A percentile compares a stretch with the other conserved stretches of the same genome.
phyloP scores from a whole-genome alignment of 1,140 invertebrate species.

The Procambarus clarkii region DNA sequence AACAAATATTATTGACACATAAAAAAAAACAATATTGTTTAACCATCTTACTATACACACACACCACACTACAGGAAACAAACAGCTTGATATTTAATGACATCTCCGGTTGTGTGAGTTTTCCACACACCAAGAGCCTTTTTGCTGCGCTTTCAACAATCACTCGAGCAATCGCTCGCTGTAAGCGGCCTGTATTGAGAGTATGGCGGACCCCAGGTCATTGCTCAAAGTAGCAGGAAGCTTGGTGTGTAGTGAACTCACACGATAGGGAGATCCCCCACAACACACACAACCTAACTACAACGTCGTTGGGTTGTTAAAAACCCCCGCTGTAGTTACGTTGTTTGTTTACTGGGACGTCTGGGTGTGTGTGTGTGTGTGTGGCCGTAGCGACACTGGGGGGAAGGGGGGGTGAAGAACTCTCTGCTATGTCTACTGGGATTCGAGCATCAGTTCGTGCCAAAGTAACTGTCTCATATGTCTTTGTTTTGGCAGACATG shows the following conservation, averaged over 20 bases:
- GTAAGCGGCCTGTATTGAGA: not conserved
- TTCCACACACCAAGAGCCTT: not conserved
- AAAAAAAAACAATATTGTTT: constrained; percentile 17
- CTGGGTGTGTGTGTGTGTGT: too few species aligned
- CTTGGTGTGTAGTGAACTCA: not conserved
- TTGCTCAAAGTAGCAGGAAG: too few species aligned
- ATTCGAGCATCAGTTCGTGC: not conserved
- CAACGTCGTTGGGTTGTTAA: too few species aligned
- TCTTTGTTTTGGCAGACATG: constrained; percentile 26
- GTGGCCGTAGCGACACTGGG: too few species aligned
- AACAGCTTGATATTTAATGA: not conserved
- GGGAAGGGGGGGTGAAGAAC: too few species aligned
- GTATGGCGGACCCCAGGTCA: too few species aligned
- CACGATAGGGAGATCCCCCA: not conserved
- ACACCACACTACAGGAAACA: constrained; percentile 36
- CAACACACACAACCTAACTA: too few species aligned
- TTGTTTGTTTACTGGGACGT: not conserved
- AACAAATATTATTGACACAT: not conserved
- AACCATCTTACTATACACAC: not conserved
- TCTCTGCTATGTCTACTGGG: too few species aligned
- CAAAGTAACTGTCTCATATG: constrained; percentile 27
- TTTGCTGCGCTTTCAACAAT: not conserved
- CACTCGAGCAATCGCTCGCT: not conserved
- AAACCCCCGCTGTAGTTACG: too few species aligned
- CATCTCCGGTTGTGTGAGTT: not conserved